phyloP scores from a whole-genome alignment of 2,888 invertebrate genomes.

The Geophilus truncorum region DNA sequence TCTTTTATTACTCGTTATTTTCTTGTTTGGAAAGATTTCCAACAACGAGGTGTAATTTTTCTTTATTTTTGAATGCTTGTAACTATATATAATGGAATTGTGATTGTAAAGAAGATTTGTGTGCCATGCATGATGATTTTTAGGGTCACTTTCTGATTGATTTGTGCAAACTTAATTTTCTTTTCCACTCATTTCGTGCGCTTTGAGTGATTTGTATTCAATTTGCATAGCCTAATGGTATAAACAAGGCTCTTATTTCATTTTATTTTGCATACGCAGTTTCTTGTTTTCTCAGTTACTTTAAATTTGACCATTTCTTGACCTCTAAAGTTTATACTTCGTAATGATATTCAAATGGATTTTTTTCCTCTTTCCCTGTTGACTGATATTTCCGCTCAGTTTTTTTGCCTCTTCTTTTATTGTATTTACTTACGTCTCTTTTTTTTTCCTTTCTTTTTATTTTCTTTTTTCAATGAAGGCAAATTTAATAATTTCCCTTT shows the following conservation, averaged over 20 bases:
- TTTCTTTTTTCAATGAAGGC: background rate
- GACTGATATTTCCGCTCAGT: background rate
- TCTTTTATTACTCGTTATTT: background rate
- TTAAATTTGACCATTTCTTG: background rate
- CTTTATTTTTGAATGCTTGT: background rate
- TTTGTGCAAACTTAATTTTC: background rate
- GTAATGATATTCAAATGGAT: background rate
- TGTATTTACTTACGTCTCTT: too few relatives aligned
- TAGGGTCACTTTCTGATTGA: background rate
- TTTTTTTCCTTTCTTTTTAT: background rate
- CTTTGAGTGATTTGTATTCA: background rate
- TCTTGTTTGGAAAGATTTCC: background rate
- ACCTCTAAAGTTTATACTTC: background rate
- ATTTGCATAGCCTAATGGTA: background rate
- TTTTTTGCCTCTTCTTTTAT: background rate
- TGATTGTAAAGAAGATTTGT: background rate
- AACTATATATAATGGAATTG: background rate
- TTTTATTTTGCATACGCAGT: background rate
- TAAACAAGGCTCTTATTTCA: background rate
- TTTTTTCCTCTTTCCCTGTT: background rate
- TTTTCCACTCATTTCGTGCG: background rate
- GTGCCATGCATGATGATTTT: background rate
- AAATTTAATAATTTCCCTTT: background rate
- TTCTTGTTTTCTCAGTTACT: background rate
- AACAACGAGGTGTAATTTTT: background rate